phyloP scores from a whole-genome alignment of 2,888 invertebrate genomes.

The Eutolmus rufibarbis region DNA sequence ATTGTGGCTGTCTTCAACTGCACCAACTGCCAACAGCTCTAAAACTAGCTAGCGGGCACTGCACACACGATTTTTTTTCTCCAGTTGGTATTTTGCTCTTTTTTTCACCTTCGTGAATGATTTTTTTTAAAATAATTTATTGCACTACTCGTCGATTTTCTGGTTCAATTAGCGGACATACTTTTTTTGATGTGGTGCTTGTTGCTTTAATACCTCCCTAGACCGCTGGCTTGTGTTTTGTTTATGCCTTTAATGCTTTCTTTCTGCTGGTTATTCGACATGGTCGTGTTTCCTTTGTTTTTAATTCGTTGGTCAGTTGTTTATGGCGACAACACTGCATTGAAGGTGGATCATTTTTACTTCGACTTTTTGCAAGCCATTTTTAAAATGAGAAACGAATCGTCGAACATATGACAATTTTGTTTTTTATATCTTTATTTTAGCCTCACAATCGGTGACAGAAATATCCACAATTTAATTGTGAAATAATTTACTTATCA shows the following conservation, averaged over 20 bases:
- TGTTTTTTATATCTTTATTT: not conserved
- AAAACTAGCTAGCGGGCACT: not conserved
- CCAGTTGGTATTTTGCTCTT: not conserved
- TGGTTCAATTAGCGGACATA: constrained; percentile 19
- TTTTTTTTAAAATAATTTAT: not conserved
- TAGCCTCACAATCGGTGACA: not conserved
- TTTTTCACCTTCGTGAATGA: not conserved
- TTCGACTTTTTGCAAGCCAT: not conserved
- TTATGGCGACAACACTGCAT: not conserved
- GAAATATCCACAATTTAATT: not conserved
- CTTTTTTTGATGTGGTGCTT: not conserved
- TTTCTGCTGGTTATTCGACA: not conserved
- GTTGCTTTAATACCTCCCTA: not conserved
- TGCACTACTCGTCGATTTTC: constrained; percentile 3
- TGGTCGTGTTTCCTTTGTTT: not conserved
- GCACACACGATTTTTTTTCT: not conserved
- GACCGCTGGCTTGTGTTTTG: not conserved
- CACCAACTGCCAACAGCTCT: not conserved
- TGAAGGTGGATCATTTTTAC: not conserved
- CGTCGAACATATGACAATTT: not conserved
- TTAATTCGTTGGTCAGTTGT: not conserved
- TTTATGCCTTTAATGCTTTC: not conserved
- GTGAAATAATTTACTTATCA: not conserved
- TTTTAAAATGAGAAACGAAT: not conserved
- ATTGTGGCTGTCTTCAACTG: not conserved